Percentiles rank a stretch among this genome's conserved stretches.
phyloP scores from a whole-genome alignment of 2,888 invertebrate species.

The Spodoptera picta region DNA sequence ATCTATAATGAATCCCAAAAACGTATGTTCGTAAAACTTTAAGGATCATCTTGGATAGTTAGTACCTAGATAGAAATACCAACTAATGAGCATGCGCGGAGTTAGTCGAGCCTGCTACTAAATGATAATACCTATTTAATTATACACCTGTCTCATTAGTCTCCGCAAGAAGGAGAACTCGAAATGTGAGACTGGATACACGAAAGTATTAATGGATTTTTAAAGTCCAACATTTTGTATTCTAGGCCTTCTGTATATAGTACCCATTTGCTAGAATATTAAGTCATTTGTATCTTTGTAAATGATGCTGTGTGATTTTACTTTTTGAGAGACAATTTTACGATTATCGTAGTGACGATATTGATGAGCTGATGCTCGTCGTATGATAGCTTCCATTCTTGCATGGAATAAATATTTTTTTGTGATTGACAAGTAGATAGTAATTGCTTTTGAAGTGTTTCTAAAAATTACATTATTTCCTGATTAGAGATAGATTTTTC shows the following conservation, averaged over 20 bases:
- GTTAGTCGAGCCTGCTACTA: background rate
- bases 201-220: conserved; percentile 8
- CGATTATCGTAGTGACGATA: no score
- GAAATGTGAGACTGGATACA: conserved; percentile 1
- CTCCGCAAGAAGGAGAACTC: conserved; percentile 4
- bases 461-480: no score
- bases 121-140: conserved; percentile 5
- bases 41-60: no score
- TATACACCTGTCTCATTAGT: background rate
- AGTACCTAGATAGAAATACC: no score
- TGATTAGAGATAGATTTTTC: no score
- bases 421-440: no score
- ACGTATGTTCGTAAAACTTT: no score
- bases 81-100: conserved; percentile 9
- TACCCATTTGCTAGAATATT: conserved; percentile 9
- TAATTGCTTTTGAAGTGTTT: no score
- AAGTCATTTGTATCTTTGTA: conserved; percentile 4
- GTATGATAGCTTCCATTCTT: no score
- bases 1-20: no score
- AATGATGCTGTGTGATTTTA: conserved; percentile 6
- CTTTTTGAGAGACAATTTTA: background rate
- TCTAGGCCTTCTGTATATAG: background rate
- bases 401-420: no score
- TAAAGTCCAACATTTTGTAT: conserved; percentile 3
- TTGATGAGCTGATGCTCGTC: no score